phyloP scores from a whole-genome alignment of 30 jellyfish, hydroid and myxozoan species.

The Catostylus mosaicus region DNA sequence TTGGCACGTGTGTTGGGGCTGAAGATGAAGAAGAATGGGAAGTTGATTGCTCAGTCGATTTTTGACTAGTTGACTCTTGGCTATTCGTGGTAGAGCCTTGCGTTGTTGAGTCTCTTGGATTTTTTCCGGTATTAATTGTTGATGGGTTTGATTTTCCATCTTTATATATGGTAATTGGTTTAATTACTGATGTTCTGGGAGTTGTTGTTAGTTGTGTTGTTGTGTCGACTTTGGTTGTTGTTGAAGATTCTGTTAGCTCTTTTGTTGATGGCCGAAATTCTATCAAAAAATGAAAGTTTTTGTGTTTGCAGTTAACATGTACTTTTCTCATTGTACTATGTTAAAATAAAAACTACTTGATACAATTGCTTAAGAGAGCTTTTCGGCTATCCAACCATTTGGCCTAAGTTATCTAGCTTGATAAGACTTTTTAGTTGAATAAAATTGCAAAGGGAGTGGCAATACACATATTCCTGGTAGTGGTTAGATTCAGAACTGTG shows the following conservation, averaged over 20 bases:
- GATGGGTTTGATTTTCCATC: conserved; percentile 21
- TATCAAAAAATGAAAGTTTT: neutral
- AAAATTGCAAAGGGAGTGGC: no score
- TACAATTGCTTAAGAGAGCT: no score
- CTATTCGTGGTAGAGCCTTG: conserved; percentile 5
- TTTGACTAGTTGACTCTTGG: neutral
- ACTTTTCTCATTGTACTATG: no score
- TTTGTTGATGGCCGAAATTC: conserved; percentile 44
- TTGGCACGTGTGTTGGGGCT: conserved; percentile 49
- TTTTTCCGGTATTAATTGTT: neutral
- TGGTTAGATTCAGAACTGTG: no score
- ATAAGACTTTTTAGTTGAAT: no score
- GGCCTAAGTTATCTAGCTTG: no score
- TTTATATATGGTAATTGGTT: conserved; percentile 45
- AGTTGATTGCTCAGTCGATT: conserved; percentile 7
- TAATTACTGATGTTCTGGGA: conserved; percentile 22
- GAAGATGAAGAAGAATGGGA: conserved; percentile 51
- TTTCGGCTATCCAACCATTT: no score
- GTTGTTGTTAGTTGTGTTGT: conserved; percentile 58
- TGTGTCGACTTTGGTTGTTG: conserved; percentile 23
- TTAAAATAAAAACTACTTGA: no score
- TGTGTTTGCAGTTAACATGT: no score
- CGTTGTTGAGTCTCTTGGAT: conserved; percentile 41
- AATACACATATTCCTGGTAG: no score
- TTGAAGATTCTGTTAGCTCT: neutral